These are phyloP conservation scores for Neodontobutis hainanensis DNA, from an alignment of 2,113 vertebrate genomes.

Conservation along the genomic window DNA sequence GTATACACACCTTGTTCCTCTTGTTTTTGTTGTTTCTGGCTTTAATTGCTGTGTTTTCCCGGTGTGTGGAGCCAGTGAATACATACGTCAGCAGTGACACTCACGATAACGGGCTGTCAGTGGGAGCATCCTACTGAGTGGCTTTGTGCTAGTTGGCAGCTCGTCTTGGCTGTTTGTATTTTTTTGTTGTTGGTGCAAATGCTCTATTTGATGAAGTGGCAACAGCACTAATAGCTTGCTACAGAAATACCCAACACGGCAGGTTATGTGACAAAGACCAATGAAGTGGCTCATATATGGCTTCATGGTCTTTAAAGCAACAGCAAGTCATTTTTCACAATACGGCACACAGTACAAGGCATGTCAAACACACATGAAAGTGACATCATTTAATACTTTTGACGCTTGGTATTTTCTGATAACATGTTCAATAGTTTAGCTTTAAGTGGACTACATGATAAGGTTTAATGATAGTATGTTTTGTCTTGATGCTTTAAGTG, in stretches of 20 bases:
- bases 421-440: too few species aligned
- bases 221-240: slow-evolving; percentile 15
- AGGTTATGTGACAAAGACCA: neutral
- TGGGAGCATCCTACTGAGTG: slow-evolving; percentile 43
- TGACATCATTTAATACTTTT: too few species aligned
- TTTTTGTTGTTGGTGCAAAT: neutral
- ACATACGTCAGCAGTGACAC: slow-evolving; percentile 13
- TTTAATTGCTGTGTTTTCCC: slow-evolving; percentile 6
- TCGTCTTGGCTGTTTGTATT: slow-evolving; percentile 3
- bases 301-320: neutral
- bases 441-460: too few species aligned
- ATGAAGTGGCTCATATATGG: neutral
- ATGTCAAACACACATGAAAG: too few species aligned
- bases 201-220: neutral
- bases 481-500: too few species aligned
- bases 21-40: neutral
- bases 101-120: slow-evolving; percentile 4
- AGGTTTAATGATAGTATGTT: too few species aligned
- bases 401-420: too few species aligned
- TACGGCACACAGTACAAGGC: too few species aligned
- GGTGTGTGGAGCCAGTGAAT: slow-evolving; percentile 8
- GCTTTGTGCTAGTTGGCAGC: slow-evolving; percentile 34
- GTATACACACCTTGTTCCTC: slow-evolving; percentile 52
- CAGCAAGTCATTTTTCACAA: too few species aligned
- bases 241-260: slow-evolving; percentile 10